phyloP scores from a whole-genome alignment of 1,140 invertebrate genomes.

The Mamestra configurata region DNA sequence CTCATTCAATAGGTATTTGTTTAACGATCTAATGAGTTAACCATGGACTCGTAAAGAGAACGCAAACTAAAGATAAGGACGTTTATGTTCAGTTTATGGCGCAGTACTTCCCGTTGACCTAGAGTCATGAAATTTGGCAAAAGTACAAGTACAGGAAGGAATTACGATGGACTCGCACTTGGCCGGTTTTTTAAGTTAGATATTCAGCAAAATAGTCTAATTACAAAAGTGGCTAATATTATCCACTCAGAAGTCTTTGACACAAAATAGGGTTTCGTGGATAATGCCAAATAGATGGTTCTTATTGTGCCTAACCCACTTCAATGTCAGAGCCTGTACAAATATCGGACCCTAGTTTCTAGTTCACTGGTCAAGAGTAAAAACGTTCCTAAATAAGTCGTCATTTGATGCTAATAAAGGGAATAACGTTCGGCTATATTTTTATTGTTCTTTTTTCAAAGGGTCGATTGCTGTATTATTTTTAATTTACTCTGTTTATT shows the following conservation, averaged over 20 bases:
- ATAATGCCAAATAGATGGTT: constrained; percentile 10
- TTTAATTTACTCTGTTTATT: too few species aligned
- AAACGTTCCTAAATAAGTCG: constrained; percentile 22
- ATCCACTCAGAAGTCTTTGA: not conserved
- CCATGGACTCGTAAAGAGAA: too few species aligned
- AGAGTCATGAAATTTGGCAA: too few species aligned
- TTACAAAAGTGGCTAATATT: not conserved
- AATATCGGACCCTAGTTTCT: constrained; percentile 25
- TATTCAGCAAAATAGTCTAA: not conserved
- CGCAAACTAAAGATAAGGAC: too few species aligned
- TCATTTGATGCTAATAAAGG: not conserved
- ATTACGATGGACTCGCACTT: too few species aligned
- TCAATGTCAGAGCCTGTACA: constrained; percentile 27
- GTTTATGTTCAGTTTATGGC: too few species aligned
- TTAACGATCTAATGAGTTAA: too few species aligned
- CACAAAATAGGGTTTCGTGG: not conserved
- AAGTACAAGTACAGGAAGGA: too few species aligned
- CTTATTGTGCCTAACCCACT: constrained; percentile 14
- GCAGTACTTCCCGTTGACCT: too few species aligned
- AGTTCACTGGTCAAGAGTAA: constrained; percentile 16
- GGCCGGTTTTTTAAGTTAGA: too few species aligned
- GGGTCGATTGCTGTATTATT: not conserved
- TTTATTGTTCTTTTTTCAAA: not conserved
- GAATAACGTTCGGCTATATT: not conserved
- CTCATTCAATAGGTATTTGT: too few species aligned